Base-by-base conservation (phyloP, 2,888 invertebrate species). In the Autographa pulchrina region DNA sequence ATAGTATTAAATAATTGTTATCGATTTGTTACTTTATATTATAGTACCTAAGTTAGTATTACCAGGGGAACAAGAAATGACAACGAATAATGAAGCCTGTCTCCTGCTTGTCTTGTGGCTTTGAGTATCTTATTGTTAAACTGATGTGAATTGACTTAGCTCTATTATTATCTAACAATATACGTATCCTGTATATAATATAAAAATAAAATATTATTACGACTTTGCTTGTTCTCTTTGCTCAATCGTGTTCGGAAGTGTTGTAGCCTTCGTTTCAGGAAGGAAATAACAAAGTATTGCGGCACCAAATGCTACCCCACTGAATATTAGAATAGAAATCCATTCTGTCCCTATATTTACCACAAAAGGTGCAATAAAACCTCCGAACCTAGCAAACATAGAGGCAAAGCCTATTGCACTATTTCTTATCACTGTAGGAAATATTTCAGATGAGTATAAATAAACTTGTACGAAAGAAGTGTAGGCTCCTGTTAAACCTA, bases 391-490 rank as follows among this genome's bases (percentile, higher is more conserved):
- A 0, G 97, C 97, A 84, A 97, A 97, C 91, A 97, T 96, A 1
- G 97, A 97, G 69, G 97, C 96, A 48, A 97, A 95, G n/a, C 97
- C 98, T 84, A 98, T 97, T 0, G 98, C 98, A 52, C 97, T 97
- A 89, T 98, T 98, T 77, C 98, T 96, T 5, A 98, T 96, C 6
- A 97, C 97, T 0, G 98, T 98, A 0, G 98, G 98, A 87, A 98
- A 98, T 54, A 98, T 91, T 92, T 98, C 98, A 0, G 98, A 97
- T 9, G 97, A 97, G 89, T 97, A 98, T 25, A 98, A 96, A 88
- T 97, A 97, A 38, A 96, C 93, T 68, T 96, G 96, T 2, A 97
- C 96, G 85, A 97, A 97, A 0, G 97, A 95, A 16, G 96, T 96
- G 11, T 97, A 97, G 69, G 98, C 97, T 7, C 98, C 98, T 82